Base-by-base conservation (phyloP, 2,888 invertebrate genomes). In the Leptothorax acervorum region DNA sequence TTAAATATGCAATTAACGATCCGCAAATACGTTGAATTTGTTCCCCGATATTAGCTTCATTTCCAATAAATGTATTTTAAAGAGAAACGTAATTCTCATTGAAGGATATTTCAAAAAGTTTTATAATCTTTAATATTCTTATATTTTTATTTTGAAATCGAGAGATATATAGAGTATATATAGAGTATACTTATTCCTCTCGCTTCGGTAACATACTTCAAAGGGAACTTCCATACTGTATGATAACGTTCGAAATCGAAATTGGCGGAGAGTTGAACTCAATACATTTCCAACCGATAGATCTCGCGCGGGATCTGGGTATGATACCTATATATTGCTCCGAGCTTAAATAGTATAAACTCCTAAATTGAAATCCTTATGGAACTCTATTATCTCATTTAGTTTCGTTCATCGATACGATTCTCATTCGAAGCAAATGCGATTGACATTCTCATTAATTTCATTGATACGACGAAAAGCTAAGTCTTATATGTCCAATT, bases 191-290 rank as follows among this genome's bases (percentile, higher is more conserved):
- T 70, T 68, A 55, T 71, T 23, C 3, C 23, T 60, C 12, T 18
- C 35, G 35, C 12, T 45, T 51, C 18, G n/a, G 8, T 39, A 60
- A 51, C 35, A 9, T 74, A 5, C 4, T 15, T 74, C 48, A 73
- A 81, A 81, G 60, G 35, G 35, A 74, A 73, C 74, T 60, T 81
- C 48, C 18, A 31, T 57, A 48, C 39, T 18, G 6, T 23, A 18
- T 18, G 48, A 81, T 81, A 62, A 60, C 35, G 18, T 73, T 79
- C 48, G 23, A 73, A 48, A 35, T 79, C 74, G 66, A 55, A 66
- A 83, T 70, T 23, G 65, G 3, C 42, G 8, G n/a, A 42, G 83
- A 57, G 31, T 28, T 55, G 31, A 60, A 74, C 39, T 48, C 60
- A 73, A 73, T 79, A 12, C 57, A 60, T 79, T 57, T 71, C 35